phyloP scores from a whole-genome alignment of 1,140 invertebrate species.

The Triops longicaudatus region DNA sequence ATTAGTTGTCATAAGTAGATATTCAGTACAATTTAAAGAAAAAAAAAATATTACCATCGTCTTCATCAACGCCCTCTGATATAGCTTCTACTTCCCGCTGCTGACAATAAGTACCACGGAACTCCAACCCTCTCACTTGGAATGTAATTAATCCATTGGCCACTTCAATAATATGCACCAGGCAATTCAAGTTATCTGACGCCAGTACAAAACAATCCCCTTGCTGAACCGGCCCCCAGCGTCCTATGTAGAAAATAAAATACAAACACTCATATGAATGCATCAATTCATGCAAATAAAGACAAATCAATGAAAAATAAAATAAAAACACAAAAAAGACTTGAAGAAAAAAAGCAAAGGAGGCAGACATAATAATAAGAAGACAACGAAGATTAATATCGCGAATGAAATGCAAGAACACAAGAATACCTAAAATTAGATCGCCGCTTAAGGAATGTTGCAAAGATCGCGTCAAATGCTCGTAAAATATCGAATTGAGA shows the following conservation, averaged over 20 bases:
- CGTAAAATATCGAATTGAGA: conserved; percentile 98
- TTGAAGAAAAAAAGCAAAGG: background rate
- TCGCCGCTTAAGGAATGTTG: conserved; percentile 95
- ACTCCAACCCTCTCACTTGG: conserved; percentile 94
- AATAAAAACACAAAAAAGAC: background rate
- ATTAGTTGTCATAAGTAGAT: background rate
- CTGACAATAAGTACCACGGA: conserved; percentile 97
- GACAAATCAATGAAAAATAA: conserved; percentile 5
- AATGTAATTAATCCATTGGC: conserved; percentile 99
- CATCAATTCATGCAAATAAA: no score
- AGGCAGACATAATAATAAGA: no score
- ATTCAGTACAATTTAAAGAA: background rate
- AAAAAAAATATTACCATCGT: conserved; percentile 57
- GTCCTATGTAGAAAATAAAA: conserved; percentile 38
- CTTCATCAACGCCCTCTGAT: conserved; percentile 90
- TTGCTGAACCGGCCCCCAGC: conserved; percentile 84
- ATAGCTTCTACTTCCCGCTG: conserved; percentile 96
- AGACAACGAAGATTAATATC: no score
- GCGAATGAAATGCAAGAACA: no score
- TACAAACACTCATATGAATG: no score
- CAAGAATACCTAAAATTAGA: conserved; percentile 71
- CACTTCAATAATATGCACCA: conserved; percentile 95
- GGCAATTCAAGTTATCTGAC: conserved; percentile 93
- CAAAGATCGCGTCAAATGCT: conserved; percentile 90
- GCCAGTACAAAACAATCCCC: conserved; percentile 96